phyloP scores from a whole-genome alignment of 2,113 vertebrate genomes.

The Hemiscyllium ocellatum region DNA sequence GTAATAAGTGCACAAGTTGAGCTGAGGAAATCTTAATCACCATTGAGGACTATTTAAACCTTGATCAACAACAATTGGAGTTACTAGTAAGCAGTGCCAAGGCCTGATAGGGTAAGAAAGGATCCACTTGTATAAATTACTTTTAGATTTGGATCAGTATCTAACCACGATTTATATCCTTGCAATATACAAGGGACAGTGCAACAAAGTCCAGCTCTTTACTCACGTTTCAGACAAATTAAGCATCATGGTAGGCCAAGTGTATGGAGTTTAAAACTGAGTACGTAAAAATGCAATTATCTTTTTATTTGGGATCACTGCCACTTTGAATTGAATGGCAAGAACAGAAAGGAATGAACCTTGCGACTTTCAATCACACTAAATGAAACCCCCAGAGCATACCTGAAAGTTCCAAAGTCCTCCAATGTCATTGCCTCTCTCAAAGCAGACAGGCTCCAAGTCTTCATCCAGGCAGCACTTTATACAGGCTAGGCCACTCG shows the following conservation, averaged over 20 bases:
- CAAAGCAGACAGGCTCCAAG: slow-evolving; percentile 44
- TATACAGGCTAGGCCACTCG: slow-evolving; percentile 41
- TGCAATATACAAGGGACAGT: not conserved
- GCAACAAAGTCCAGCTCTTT: not conserved
- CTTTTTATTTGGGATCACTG: not conserved
- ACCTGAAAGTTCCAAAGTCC: slow-evolving; percentile 42
- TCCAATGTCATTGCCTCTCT: slow-evolving; percentile 41
- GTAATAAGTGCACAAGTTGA: not conserved
- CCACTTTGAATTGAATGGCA: slow-evolving; percentile 35
- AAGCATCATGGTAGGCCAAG: not conserved
- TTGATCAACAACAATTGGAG: not conserved
- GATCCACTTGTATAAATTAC: not conserved
- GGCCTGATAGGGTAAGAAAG: not conserved
- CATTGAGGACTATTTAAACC: not conserved
- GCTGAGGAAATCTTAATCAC: not conserved
- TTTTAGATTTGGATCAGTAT: not conserved
- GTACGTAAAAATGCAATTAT: not conserved
- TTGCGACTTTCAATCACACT: not conserved
- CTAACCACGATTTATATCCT: not conserved
- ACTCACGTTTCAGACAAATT: not conserved
- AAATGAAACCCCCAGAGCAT: not conserved
- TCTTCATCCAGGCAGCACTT: slow-evolving; percentile 46
- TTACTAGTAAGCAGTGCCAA: not conserved
- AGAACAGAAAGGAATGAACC: not conserved
- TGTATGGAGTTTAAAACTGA: not conserved